phyloP scores from a whole-genome alignment of 1,140 invertebrate species.

The Drosophila novamexicana region DNA sequence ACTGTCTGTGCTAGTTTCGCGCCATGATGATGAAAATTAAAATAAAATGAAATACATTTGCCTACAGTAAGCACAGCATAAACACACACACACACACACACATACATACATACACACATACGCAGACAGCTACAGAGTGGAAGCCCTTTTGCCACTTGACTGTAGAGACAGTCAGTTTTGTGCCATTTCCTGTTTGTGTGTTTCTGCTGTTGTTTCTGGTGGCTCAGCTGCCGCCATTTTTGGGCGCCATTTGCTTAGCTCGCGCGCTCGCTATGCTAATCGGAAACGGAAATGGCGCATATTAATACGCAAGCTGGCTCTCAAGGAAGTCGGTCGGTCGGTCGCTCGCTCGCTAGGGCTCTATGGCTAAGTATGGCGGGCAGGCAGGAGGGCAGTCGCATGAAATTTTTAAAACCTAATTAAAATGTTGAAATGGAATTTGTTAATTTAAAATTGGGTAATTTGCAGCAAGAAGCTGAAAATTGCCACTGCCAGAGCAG shows the following conservation, averaged over 20 bases:
- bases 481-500: slow-evolving; percentile 39
- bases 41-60: slow-evolving; percentile 81
- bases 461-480: slow-evolving; percentile 65
- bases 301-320: slow-evolving; percentile 80
- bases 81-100: slow-evolving; percentile 18
- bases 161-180: slow-evolving; percentile 66
- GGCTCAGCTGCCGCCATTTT: slow-evolving; percentile 67
- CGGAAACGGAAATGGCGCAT: slow-evolving; percentile 82
- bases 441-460: slow-evolving; percentile 82
- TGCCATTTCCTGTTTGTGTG: slow-evolving; percentile 73
- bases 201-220: slow-evolving; percentile 31
- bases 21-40: slow-evolving; percentile 83
- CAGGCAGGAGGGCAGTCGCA: slow-evolving; percentile 42
- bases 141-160: slow-evolving; percentile 37
- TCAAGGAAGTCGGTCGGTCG: slow-evolving; percentile 61
- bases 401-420: slow-evolving; percentile 83
- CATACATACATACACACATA: background rate
- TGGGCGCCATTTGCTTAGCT: slow-evolving; percentile 55
- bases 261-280: slow-evolving; percentile 69
- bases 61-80: slow-evolving; percentile 50
- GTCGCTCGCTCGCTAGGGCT: background rate
- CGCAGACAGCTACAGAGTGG: background rate
- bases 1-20: slow-evolving; percentile 69
- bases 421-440: slow-evolving; percentile 83
- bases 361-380: slow-evolving; percentile 39